Evolutionary conservation across 2,113 vertebrate genomes (phyloP).

Genomic region (Alosa alosa): DNA sequence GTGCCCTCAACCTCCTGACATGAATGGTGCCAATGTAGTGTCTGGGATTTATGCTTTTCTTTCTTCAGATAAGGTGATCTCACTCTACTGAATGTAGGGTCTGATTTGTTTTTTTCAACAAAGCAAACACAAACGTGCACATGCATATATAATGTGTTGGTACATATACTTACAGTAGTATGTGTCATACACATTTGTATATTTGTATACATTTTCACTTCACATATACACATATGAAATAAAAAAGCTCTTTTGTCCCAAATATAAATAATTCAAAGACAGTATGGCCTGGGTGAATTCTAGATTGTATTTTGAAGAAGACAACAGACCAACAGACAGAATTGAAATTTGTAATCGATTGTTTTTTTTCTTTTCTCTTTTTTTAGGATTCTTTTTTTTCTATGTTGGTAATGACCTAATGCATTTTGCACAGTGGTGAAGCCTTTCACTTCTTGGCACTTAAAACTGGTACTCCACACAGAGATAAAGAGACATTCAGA

Average conservation of each 20-base stretch:
- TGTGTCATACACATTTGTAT: constrained; percentile 22
- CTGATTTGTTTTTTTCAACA: constrained; percentile 63
- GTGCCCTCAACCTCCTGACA: constrained; percentile 71
- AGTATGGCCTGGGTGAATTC: constrained; percentile 23
- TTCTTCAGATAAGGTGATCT: constrained; percentile 67
- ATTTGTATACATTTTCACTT: constrained; percentile 24
- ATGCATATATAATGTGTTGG: constrained; percentile 13
- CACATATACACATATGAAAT: neutral
- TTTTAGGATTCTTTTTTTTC: constrained; percentile 53
- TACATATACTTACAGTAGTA: constrained; percentile 12
- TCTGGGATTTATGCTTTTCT: constrained; percentile 63
- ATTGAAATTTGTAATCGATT: constrained; percentile 73
- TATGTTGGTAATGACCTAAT: constrained; percentile 89
- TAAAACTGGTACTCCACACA: constrained; percentile 73
- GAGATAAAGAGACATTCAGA: constrained; percentile 75
- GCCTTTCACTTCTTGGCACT: constrained; percentile 86
- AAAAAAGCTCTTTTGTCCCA: constrained; percentile 24
- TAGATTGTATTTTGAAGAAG: constrained; percentile 69
- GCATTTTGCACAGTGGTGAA: constrained; percentile 95
- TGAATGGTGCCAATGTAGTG: constrained; percentile 75
- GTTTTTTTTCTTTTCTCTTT: constrained; percentile 51
- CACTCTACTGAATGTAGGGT: constrained; percentile 75
- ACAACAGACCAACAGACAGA: constrained; percentile 70
- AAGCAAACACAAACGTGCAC: constrained; percentile 20
- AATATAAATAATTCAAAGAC: constrained; percentile 22